These are phyloP conservation scores for Diogma glabrata DNA, from an alignment of 2,888 invertebrate species.

Conservation along the genomic window DNA sequence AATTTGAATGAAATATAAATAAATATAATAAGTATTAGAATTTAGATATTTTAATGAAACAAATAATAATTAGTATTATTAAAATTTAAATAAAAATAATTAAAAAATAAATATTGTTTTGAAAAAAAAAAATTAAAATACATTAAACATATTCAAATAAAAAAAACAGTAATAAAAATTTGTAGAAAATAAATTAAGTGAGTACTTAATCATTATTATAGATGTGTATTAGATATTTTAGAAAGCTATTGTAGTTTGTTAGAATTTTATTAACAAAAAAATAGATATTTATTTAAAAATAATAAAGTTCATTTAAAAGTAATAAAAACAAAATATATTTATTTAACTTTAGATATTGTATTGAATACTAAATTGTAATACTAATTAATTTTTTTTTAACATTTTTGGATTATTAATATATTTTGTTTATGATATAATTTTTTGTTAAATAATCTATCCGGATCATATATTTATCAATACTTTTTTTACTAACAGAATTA, in stretches of 20 bases:
- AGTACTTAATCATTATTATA: constrained; percentile 7
- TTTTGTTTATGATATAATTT: too few species aligned
- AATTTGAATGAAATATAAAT: constrained; percentile 5
- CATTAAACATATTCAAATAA: background rate
- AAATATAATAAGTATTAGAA: constrained; percentile 5
- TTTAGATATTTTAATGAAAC: constrained; percentile 4
- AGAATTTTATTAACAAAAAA: constrained; percentile 6
- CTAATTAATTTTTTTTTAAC: too few species aligned
- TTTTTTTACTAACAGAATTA: too few species aligned
- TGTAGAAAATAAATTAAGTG: constrained; percentile 3
- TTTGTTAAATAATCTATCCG: too few species aligned
- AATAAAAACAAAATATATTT: too few species aligned
- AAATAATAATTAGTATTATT: constrained; percentile 9
- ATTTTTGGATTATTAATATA: too few species aligned
- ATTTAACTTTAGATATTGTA: too few species aligned
- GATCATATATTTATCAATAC: too few species aligned
- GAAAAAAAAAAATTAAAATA: constrained; percentile 6
- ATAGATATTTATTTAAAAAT: constrained; percentile 1
- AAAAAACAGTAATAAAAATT: constrained; percentile 3
- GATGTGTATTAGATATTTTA: constrained; percentile 9
- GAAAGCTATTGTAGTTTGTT: constrained; percentile 9
- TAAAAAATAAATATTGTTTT: constrained; percentile 4
- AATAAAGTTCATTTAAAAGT: too few species aligned
- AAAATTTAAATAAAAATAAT: constrained; percentile 5
- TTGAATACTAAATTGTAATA: too few species aligned